Base-by-base conservation (phyloP, 2,113 vertebrate species). In the Pagrus major region DNA sequence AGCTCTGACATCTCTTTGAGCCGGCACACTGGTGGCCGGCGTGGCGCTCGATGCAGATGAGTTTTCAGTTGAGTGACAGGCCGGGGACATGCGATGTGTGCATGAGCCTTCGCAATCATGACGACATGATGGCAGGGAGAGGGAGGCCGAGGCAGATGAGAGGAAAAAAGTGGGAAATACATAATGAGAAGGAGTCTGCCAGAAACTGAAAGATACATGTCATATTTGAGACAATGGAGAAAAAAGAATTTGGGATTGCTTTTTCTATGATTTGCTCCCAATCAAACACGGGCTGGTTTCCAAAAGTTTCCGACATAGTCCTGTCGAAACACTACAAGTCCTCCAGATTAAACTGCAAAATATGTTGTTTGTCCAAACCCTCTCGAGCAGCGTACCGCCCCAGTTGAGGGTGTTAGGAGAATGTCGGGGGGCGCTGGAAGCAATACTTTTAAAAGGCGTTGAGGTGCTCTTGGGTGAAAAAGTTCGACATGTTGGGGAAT, bases 1-100 rank as follows among this genome's bases (percentile, higher is more conserved):
- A 64, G 51, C 35, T 25, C 41, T 71, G 41, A 65, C 59, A 56
- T 56, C 65, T 56, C 31, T 71, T 37, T 77, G 27, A 77, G 51
- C 56, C 16, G 35, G 9, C 10, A 18, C 14, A 31, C 21, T 2
- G 1, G 16, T 2, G 1, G 39, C 23, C 49, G 21, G 4, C 2
- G 11, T 11, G 55, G 9, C 23, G n/a, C 29, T 47, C 11, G 5
- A 37, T 46, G 16, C 16, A 44, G 61, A 47, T 33, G 29, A 10
- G n/a, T 46, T 56, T n/a, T 35, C 8, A 33, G 33, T 20, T 47
- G 21, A 63, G 18, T 37, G 44, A 33, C 46, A 69, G 47, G 46
- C 14, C 35, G 21, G 35, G 29, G 44, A 55, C 39, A 12, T 47
- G 54, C 60, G 52, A 42, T 15, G 33, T 35, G 21, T 65, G 27